A percentile compares a stretch with the other conserved stretches of the same genome.
Conservation (phyloP, 2,888 invertebrate species). For the Nebria brevicollis region DNA sequence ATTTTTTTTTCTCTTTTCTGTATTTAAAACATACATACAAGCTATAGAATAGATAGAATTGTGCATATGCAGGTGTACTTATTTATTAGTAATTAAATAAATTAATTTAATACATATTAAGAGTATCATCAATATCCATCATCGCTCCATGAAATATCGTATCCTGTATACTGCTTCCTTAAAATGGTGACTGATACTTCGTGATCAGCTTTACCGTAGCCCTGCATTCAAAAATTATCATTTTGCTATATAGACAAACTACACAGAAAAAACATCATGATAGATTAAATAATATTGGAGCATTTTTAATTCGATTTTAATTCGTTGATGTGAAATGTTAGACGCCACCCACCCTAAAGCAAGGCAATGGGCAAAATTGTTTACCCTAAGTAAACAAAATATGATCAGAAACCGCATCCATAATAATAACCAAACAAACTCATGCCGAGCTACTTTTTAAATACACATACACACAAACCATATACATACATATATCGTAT, state of each 20-base stretch:
- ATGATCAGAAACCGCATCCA: background rate
- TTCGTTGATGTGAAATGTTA: too few relatives aligned
- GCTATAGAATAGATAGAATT: background rate
- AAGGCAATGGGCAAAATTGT: background rate
- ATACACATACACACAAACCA: too few relatives aligned
- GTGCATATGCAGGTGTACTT: background rate
- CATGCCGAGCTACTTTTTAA: background rate
- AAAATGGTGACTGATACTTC: conserved; percentile 78
- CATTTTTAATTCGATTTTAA: too few relatives aligned
- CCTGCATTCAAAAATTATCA: conserved; percentile 63
- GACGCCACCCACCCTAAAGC: background rate
- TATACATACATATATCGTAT: too few relatives aligned
- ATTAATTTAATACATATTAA: background rate
- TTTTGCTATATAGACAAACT: background rate
- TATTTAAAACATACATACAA: too few relatives aligned
- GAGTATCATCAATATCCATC: conserved; percentile 77
- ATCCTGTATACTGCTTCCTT: conserved; percentile 77
- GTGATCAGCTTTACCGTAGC: conserved; percentile 93
- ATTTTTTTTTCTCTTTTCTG: too few relatives aligned
- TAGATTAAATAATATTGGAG: too few relatives aligned
- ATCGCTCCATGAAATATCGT: conserved; percentile 83
- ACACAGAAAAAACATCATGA: background rate
- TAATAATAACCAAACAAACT: background rate
- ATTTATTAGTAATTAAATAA: background rate
- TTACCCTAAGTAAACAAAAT: background rate